Conservation (phyloP, 2,888 invertebrate species). For the Idaea biselata region DNA sequence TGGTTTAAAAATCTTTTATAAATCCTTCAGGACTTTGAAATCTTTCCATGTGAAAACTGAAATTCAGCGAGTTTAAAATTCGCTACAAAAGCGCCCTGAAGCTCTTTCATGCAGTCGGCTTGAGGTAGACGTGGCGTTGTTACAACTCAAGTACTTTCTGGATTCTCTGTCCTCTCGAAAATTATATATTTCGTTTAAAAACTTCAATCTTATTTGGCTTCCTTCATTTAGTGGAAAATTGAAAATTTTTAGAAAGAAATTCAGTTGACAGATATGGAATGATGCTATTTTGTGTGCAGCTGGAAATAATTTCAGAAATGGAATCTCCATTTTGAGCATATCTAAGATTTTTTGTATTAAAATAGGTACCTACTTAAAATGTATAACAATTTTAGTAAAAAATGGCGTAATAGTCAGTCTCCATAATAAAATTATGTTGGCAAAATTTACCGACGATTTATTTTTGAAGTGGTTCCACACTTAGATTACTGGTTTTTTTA, state of each 20-base stretch:
- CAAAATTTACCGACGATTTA: too few species aligned
- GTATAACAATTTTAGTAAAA: too few species aligned
- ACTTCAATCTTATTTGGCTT: neutral
- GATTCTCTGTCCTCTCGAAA: neutral
- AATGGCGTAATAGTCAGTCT: too few species aligned
- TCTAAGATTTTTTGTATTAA: too few species aligned
- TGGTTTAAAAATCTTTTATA: too few species aligned
- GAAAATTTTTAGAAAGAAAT: neutral
- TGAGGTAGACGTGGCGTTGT: neutral
- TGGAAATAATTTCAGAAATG: neutral
- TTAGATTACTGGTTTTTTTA: too few species aligned
- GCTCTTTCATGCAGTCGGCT: neutral
- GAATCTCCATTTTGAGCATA: neutral
- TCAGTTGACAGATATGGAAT: neutral
- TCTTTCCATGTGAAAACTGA: too few species aligned
- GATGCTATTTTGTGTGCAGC: neutral
- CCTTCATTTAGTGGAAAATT: neutral
- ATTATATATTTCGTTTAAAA: conserved; percentile 1
- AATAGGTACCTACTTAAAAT: too few species aligned
- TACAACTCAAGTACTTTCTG: neutral
- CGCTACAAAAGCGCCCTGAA: neutral
- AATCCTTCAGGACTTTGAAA: too few species aligned
- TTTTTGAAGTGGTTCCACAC: too few species aligned
- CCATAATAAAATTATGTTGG: too few species aligned
- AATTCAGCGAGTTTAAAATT: neutral